Conservation (phyloP, 2,888 invertebrate genomes). For the Chydorus sphaericus region DNA sequence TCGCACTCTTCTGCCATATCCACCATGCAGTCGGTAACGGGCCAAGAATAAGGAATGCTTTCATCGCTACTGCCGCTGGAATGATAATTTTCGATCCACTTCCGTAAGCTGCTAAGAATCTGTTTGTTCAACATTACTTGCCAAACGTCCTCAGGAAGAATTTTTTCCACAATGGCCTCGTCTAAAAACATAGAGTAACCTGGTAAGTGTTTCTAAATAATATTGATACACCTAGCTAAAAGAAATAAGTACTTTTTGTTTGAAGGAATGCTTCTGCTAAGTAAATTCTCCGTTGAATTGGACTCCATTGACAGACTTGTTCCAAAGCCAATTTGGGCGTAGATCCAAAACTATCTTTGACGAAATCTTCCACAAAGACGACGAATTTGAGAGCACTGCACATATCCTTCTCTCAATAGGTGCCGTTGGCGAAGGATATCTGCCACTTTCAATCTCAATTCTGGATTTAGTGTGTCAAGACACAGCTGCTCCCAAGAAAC, state of each 20-base stretch:
- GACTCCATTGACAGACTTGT: not conserved
- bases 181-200: not conserved
- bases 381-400: not conserved
- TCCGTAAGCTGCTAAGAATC: not conserved
- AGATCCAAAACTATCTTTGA: slow-evolving; percentile 3
- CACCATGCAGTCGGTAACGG: slow-evolving; percentile 8
- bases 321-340: not conserved
- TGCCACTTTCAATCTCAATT: not conserved
- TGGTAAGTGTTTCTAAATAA: no score
- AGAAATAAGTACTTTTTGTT: not conserved
- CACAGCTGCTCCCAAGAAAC: slow-evolving; percentile 1
- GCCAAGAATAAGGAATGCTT: slow-evolving; percentile 8
- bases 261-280: slow-evolving; percentile 1
- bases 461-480: not conserved
- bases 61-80: not conserved
- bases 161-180: slow-evolving; percentile 7
- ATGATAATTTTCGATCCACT: slow-evolving; percentile 7
- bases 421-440: not conserved
- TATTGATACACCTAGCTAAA: not conserved
- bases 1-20: slow-evolving; percentile 1
- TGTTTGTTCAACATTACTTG: slow-evolving; percentile 5
- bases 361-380: not conserved
- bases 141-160: slow-evolving; percentile 9
- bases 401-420: not conserved
- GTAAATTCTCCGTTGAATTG: not conserved